A percentile compares a stretch with the other conserved stretches of the same genome.
Evolutionary conservation across 2,888 invertebrate genomes (phyloP).

Genomic region (Archips crataeganus): DNA sequence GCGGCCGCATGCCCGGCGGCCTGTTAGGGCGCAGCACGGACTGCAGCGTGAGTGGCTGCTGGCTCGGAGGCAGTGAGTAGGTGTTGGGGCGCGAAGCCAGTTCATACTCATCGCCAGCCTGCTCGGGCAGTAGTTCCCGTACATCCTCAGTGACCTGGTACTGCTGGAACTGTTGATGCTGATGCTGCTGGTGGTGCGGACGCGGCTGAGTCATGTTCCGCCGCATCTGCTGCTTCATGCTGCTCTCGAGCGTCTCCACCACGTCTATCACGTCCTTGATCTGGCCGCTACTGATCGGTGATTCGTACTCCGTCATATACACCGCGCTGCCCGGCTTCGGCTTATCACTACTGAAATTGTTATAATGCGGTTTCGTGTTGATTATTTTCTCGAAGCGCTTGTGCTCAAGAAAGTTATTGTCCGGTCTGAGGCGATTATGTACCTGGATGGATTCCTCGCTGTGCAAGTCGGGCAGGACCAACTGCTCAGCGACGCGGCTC

Average conservation of each 20-base stretch:
- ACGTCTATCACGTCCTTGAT: constrained; percentile 77
- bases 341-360: constrained; percentile 81
- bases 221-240: constrained; percentile 66
- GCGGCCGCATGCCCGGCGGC: constrained; percentile 65
- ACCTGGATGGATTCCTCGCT: constrained; percentile 88
- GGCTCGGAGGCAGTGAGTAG: constrained; percentile 70
- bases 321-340: constrained; percentile 56
- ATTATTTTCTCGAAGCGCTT: constrained; percentile 77
- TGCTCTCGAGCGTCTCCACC: constrained; percentile 74
- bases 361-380: constrained; percentile 80
- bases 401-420: constrained; percentile 82
- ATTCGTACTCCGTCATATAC: constrained; percentile 73
- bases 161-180: constrained; percentile 56
- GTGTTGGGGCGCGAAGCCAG: constrained; percentile 61
- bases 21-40: constrained; percentile 71
- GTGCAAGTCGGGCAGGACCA: constrained; percentile 69
- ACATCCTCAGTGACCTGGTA: constrained; percentile 74
- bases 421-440: constrained; percentile 87
- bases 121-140: constrained; percentile 71
- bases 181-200: constrained; percentile 45
- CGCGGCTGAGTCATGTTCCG: constrained; percentile 53
- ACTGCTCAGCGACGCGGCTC: constrained; percentile 76
- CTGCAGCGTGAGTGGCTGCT: constrained; percentile 78
- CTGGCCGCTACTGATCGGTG: constrained; percentile 75
- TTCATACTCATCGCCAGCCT: constrained; percentile 75